Conservation (phyloP, 2,113 vertebrate species). For the Apus apus region DNA sequence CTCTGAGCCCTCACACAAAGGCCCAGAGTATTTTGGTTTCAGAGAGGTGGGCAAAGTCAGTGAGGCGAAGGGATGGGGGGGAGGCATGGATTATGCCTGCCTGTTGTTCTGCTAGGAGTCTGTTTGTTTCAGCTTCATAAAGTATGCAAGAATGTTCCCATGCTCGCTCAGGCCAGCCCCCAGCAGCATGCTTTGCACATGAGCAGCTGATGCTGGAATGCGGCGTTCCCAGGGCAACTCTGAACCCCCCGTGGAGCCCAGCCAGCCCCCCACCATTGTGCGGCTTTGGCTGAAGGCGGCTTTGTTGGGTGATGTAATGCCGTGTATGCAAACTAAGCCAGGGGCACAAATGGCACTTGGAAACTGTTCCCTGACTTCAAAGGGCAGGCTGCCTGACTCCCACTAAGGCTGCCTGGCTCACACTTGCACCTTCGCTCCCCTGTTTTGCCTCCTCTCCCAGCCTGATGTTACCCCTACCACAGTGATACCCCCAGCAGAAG, state of each 20-base stretch:
- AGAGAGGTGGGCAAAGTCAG: neutral
- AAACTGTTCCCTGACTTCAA: slow-evolving; percentile 68
- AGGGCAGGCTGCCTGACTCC: neutral
- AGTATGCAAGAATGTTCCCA: slow-evolving; percentile 77
- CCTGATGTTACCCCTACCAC: fast-evolving
- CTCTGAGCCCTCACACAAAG: neutral
- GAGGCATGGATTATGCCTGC: slow-evolving; percentile 35
- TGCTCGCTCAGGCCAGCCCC: slow-evolving; percentile 57
- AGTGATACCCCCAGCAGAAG: fast-evolving
- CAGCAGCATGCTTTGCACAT: slow-evolving; percentile 65
- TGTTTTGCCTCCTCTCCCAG: neutral
- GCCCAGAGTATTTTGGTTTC: neutral
- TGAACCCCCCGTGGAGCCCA: slow-evolving; percentile 60
- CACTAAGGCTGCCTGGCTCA: neutral
- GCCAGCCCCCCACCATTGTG: slow-evolving; percentile 70
- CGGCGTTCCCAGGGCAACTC: slow-evolving; percentile 70
- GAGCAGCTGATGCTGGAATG: slow-evolving; percentile 77
- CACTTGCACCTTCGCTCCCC: neutral
- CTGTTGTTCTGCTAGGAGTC: slow-evolving; percentile 57
- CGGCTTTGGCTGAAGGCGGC: slow-evolving; percentile 45
- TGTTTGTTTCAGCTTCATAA: slow-evolving; percentile 65
- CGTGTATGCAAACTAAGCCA: slow-evolving; percentile 71
- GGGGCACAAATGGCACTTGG: slow-evolving; percentile 61
- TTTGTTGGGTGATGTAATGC: slow-evolving; percentile 77
- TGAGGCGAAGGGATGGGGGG: neutral